Conservation (phyloP, 2,888 invertebrate species). For the Icerya purchasi region DNA sequence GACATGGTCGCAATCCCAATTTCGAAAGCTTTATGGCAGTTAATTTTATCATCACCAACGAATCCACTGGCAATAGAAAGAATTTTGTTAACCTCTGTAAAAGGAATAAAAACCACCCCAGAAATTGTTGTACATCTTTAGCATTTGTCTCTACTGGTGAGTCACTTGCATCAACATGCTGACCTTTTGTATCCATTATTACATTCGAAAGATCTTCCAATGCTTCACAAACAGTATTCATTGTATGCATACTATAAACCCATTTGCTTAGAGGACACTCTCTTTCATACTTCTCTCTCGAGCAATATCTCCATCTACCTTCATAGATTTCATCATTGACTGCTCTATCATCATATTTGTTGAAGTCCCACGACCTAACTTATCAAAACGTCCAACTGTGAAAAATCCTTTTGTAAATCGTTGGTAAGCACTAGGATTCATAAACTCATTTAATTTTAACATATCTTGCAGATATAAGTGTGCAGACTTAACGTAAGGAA, state of each 20-base stretch:
- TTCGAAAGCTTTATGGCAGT: slow-evolving; percentile 1
- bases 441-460: slow-evolving; percentile 18
- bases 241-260: slow-evolving; percentile 16
- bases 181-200: neutral
- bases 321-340: slow-evolving; percentile 21
- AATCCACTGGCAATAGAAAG: slow-evolving; percentile 21
- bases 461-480: slow-evolving; percentile 25
- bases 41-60: slow-evolving; percentile 19
- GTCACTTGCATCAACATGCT: neutral
- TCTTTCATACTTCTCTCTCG: slow-evolving; percentile 19
- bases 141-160: neutral
- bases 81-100: slow-evolving; percentile 20
- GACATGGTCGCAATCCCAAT: slow-evolving; percentile 2
- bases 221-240: neutral
- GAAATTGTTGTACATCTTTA: neutral
- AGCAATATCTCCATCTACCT: too few relatives aligned
- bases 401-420: slow-evolving; percentile 17
- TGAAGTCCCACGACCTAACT: slow-evolving; percentile 15
- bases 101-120: slow-evolving; percentile 16
- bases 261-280: slow-evolving; percentile 18
- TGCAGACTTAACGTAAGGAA: too few relatives aligned
- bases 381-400: slow-evolving; percentile 11
- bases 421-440: slow-evolving; percentile 18
- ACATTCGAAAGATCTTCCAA: neutral
- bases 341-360: slow-evolving; percentile 22